Evolutionary conservation across 2,797 vertebrate genomes (phyloP).

Genomic region (Sorex maritimensis): DNA sequence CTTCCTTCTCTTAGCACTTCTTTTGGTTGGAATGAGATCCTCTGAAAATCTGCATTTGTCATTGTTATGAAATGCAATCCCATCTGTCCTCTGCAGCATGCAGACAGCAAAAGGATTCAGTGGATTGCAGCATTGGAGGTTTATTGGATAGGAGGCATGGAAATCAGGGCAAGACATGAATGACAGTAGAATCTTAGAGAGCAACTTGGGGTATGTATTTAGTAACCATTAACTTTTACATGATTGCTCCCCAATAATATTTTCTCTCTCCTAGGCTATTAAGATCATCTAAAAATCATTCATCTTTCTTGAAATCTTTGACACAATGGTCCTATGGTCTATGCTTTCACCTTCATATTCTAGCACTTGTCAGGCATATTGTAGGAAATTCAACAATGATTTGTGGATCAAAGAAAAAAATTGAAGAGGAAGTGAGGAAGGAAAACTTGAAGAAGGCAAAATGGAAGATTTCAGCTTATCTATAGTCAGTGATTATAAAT

Average conservation of each 20-base stretch:
- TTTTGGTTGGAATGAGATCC: neutral
- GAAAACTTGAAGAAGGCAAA: neutral
- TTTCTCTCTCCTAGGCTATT: too few relatives aligned
- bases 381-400: neutral
- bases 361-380: neutral
- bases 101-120: slow-evolving; percentile 22
- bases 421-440: neutral
- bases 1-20: neutral
- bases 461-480: neutral
- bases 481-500: neutral
- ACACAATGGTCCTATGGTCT: neutral
- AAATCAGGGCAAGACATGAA: neutral
- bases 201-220: neutral
- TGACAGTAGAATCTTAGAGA: neutral
- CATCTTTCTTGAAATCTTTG: neutral
- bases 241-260: accelerated
- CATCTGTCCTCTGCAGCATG: neutral
- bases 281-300: neutral
- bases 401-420: neutral
- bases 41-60: neutral
- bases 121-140: neutral
- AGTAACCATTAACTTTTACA: neutral
- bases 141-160: slow-evolving; percentile 13
- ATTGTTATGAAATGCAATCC: neutral
- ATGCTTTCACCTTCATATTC: neutral